Evolutionary conservation across 2,797 vertebrate species (phyloP).

Genomic region (Antrozous pallidus): DNA sequence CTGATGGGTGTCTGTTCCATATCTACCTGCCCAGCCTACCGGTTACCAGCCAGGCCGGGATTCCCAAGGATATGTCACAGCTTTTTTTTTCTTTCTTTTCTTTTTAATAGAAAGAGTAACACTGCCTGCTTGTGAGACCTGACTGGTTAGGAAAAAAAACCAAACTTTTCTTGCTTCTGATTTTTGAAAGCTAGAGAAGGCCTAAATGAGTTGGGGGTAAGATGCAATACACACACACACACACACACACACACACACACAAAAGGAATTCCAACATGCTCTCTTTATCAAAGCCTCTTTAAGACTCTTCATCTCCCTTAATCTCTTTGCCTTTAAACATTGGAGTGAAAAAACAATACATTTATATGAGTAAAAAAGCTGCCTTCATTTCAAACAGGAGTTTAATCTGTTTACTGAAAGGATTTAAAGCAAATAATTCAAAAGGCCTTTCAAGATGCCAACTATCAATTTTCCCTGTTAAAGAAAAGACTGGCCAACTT

Average conservation of each 20-base stretch:
- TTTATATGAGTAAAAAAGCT: constrained; percentile 77
- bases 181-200: constrained; percentile 4
- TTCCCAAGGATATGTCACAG: not conserved
- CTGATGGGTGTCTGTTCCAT: constrained; percentile 29
- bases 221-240: too few species aligned
- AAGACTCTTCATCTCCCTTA: constrained; percentile 66
- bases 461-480: constrained; percentile 49
- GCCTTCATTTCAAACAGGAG: constrained; percentile 73
- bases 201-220: not conserved
- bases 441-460: constrained; percentile 71
- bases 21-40: not conserved
- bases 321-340: constrained; percentile 73
- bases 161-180: not conserved
- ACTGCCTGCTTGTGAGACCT: not conserved
- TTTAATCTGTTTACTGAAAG: constrained; percentile 81
- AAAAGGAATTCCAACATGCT: not conserved
- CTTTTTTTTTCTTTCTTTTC: not conserved
- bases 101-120: not conserved
- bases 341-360: constrained; percentile 64
- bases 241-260: too few species aligned
- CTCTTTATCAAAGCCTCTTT: constrained; percentile 3
- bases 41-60: not conserved
- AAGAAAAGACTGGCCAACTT: not conserved
- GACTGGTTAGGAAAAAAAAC: not conserved
- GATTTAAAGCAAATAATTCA: constrained; percentile 78